Base-by-base conservation (phyloP, 2,113 vertebrate species). In the Etheostoma spectabile region DNA sequence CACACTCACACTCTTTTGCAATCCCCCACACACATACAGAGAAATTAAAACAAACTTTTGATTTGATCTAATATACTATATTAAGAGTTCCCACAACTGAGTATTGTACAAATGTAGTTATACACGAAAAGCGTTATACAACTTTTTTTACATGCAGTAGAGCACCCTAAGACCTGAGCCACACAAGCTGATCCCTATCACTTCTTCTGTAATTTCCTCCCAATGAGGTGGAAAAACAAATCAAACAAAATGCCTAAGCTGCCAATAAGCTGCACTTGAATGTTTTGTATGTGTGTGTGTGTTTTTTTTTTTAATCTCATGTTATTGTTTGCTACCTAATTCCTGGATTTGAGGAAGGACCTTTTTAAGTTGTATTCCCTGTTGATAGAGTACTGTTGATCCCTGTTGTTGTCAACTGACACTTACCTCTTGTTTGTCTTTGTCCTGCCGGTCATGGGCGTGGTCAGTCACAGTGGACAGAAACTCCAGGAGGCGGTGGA, bases 401-500 rank as follows among this genome's bases (percentile, higher is more conserved):
- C 30, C 30, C 2, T 30, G 30, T 30, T 30, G 27, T 30, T 30
- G 27, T 30, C 27, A 35, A 5, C 2, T 35, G 5, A 6, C 62
- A 2, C 84, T 88, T 77, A 97, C 97, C 94, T 99, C 97, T 82
- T 97, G 97, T 8, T 96, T 96, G 0, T 97, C 96, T 90, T 98
- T 97, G 92, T 95, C 94, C 65, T 94, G 93, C 70, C 88, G 93
- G 88, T 97, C 95, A 5, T 96, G 94, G 45, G 98, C 98, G 0
- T 97, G 97, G 85, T 93, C 92, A 62, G 97, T 96, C 88, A 99
- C 97, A 0, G 94, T 98, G 86, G 95, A 96, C 72, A 99, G 95
- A 91, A 99, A 98, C 88, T 97, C 95, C 48, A 99, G 92, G 67
- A 99, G 96, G 49, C 97, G 96, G 82, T 98, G 96, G n/a, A 99